Evolutionary conservation across 2,797 vertebrate species (phyloP).

Genomic region (Anolis apletophallus): DNA sequence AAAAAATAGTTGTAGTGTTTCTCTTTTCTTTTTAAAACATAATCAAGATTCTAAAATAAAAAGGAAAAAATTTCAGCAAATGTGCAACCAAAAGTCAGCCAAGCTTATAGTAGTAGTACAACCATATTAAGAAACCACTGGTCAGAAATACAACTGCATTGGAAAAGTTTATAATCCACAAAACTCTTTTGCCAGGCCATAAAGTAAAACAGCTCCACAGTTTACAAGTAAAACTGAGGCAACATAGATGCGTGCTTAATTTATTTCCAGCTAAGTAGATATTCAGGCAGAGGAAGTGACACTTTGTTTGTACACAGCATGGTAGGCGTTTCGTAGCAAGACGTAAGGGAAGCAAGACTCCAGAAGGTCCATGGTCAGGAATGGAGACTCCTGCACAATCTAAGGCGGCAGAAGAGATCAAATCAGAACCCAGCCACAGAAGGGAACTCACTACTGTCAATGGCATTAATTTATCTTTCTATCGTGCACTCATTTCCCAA

Average conservation of each 20-base stretch:
- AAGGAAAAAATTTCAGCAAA: slow-evolving; percentile 74
- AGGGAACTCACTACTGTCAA: slow-evolving; percentile 7
- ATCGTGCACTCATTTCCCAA: rapidly evolving
- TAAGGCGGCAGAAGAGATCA: slow-evolving; percentile 75
- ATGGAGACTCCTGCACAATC: slow-evolving; percentile 99
- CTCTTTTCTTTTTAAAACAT: slow-evolving; percentile 68
- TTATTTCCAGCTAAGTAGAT: slow-evolving; percentile 71
- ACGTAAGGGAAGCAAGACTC: slow-evolving; percentile 99
- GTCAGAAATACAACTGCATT: slow-evolving; percentile 82
- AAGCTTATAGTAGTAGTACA: slow-evolving; percentile 82
- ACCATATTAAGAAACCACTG: slow-evolving; percentile 83
- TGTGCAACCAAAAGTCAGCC: slow-evolving; percentile 83
- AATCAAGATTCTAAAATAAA: slow-evolving; percentile 77
- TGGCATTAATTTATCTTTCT: neutral
- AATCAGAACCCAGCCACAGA: slow-evolving; percentile 10
- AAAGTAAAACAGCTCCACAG: slow-evolving; percentile 83
- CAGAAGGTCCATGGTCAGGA: slow-evolving; percentile 98
- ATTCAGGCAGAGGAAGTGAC: slow-evolving; percentile 89
- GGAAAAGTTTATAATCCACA: slow-evolving; percentile 81
- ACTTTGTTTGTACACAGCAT: slow-evolving; percentile 97
- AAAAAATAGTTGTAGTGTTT: slow-evolving; percentile 82
- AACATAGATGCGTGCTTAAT: slow-evolving; percentile 77
- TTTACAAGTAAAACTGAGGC: slow-evolving; percentile 82
- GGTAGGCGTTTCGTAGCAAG: slow-evolving; percentile 97
- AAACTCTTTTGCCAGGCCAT: slow-evolving; percentile 82